phyloP scores from a whole-genome alignment of 1,140 invertebrate genomes.

The Agrilus planipennis region DNA sequence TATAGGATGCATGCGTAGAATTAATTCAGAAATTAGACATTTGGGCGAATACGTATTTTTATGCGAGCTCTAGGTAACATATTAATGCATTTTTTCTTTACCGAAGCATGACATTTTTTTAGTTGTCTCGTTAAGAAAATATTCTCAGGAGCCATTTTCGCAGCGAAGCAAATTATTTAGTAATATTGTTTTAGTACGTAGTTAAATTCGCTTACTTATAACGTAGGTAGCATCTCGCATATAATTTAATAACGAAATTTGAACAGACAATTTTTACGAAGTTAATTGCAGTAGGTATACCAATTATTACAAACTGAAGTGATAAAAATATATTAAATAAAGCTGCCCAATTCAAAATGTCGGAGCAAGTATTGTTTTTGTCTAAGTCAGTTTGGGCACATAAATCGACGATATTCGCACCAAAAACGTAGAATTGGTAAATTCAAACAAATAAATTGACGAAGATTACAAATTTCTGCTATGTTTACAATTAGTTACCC shows the following conservation, averaged over 20 bases:
- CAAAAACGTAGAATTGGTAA: conserved; percentile 26
- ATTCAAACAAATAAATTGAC: conserved; percentile 21
- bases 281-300: too few species aligned
- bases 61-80: conserved; percentile 17
- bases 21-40: conserved; percentile 23
- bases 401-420: conserved; percentile 28
- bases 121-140: too few species aligned
- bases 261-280: too few species aligned
- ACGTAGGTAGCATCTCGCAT: too few species aligned
- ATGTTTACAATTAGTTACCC: conserved; percentile 34
- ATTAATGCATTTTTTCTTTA: too few species aligned
- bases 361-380: conserved; percentile 20
- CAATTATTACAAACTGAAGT: conserved; percentile 7
- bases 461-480: conserved; percentile 29
- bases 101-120: conserved; percentile 5
- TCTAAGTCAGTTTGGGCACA: conserved; percentile 16
- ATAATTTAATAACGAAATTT: too few species aligned
- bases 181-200: conserved; percentile 6
- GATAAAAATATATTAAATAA: conserved; percentile 3
- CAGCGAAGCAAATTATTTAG: conserved; percentile 7
- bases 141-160: too few species aligned
- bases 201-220: neutral
- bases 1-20: conserved; percentile 21
- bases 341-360: conserved; percentile 21
- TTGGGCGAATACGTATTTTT: conserved; percentile 30